phyloP scores from a whole-genome alignment of 2,888 invertebrate species.

The Oscheius sp. region DNA sequence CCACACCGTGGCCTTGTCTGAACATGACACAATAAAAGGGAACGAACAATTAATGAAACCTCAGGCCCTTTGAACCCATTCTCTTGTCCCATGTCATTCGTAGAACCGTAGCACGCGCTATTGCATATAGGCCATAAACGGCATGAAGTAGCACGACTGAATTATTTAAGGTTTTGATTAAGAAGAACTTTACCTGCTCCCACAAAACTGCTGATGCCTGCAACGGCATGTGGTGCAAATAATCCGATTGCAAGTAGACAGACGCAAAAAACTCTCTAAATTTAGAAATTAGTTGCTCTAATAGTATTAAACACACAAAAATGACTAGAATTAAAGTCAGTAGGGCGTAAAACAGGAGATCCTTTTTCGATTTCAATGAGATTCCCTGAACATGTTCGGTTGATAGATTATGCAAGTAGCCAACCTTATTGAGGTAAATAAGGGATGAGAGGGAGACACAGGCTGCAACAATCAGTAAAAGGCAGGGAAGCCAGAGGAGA shows the following conservation, averaged over 20 bases:
- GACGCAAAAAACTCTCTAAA: constrained; percentile 29
- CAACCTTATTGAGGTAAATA: constrained; percentile 36
- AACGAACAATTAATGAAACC: not conserved
- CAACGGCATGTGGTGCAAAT: constrained; percentile 31
- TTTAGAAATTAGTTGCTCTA: not conserved
- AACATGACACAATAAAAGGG: not conserved
- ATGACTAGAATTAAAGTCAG: constrained; percentile 33
- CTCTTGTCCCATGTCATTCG: constrained; percentile 30
- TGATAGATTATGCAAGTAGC: not conserved
- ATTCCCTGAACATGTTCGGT: constrained; percentile 24
- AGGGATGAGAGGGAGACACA: constrained; percentile 30
- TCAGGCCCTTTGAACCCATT: constrained; percentile 21
- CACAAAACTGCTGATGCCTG: constrained; percentile 16
- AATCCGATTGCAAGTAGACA: constrained; percentile 23
- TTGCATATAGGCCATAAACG: constrained; percentile 36
- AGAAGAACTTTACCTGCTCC: constrained; percentile 20
- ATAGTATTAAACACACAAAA: constrained; percentile 22
- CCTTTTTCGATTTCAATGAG: constrained; percentile 20
- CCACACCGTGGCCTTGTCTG: constrained; percentile 25
- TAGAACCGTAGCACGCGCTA: constrained; percentile 26
- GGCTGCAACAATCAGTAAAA: constrained; percentile 12
- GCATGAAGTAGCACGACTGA: constrained; percentile 35
- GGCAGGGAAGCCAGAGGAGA: constrained; percentile 32
- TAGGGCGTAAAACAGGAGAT: constrained; percentile 25
- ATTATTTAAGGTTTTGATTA: not conserved